Evolutionary conservation across 2,888 invertebrate genomes (phyloP).

Genomic region (Strigamia transsilvanica): DNA sequence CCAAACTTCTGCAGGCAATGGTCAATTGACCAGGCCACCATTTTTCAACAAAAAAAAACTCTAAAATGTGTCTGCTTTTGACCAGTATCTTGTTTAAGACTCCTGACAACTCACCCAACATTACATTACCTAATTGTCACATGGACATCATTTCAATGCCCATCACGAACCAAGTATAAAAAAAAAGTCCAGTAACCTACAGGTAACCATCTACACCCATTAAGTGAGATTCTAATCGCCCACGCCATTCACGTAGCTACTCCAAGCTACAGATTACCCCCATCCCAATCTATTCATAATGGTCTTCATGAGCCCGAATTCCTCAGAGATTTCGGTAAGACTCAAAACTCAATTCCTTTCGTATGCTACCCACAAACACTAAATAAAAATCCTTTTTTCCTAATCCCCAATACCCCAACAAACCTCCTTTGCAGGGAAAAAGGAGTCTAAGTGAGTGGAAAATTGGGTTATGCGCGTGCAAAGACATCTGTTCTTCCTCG

Average conservation of each 20-base stretch:
- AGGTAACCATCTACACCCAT: not conserved
- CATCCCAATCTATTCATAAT: slow-evolving; percentile 36
- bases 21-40: slow-evolving; percentile 31
- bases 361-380: not conserved
- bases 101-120: not conserved
- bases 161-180: slow-evolving; percentile 29
- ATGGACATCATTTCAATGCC: slow-evolving; percentile 10
- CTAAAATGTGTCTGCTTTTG: slow-evolving; percentile 8
- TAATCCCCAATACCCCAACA: not conserved
- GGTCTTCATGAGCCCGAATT: not conserved
- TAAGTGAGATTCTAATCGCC: slow-evolving; percentile 6
- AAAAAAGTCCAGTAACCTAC: not conserved
- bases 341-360: slow-evolving; percentile 10
- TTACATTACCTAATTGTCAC: not conserved
- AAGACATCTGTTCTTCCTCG: slow-evolving; percentile 36
- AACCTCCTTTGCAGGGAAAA: not conserved
- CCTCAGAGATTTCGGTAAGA: not conserved
- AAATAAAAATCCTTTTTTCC: slow-evolving; percentile 7
- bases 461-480: slow-evolving; percentile 47
- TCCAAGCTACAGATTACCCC: slow-evolving; percentile 31
- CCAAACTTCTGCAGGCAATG: slow-evolving; percentile 39
- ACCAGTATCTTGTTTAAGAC: slow-evolving; percentile 23
- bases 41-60: not conserved
- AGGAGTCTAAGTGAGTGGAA: slow-evolving; percentile 26
- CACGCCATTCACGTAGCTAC: slow-evolving; percentile 15